Evolutionary conservation across 2,888 invertebrate genomes (phyloP), one percentile per base, ranked within the genome.

Genomic region (Orthonychiurus folsomi): DNA sequence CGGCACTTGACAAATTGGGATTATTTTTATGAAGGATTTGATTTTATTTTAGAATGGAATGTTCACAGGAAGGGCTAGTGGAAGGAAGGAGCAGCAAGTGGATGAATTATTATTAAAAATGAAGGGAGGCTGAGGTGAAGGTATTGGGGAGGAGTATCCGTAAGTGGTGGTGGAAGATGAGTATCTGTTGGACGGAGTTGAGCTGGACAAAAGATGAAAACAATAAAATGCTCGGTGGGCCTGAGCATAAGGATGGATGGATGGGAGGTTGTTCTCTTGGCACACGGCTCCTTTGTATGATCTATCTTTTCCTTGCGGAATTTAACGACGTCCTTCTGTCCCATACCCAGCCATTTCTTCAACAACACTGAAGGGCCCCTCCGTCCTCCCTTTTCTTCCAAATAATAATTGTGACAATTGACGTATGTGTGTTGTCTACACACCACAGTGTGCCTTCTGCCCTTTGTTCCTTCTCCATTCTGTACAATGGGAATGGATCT

Each of bases 391-490:
- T 9, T 37, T 9, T n/a, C n/a, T n/a, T n/a, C n/a, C n/a, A 15
- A 37, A 37, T 37, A 37, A 37, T 37, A 37, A 37, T 37, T 37
- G 37, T 37, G 37, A 37, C 37, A 37, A 37, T 37, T 37, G 37
- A 37, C 37, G 37, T 37, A 37, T 37, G 37, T 37, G 37, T 37
- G 37, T 37, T 37, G 37, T 37, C 37, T 37, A 37, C 37, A 37
- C 37, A 15, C 37, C 37, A 37, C 37, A 37, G 37, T 37, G 37
- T 37, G 37, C 37, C 37, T 37, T 37, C n/a, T 37, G 37, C 37
- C 37, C 37, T 37, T 37, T 37, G 37, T 37, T 37, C 37, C 37
- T 15, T 37, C 9, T 15, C 5, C 37, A 37, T 5, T 5, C 9
- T 37, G 9, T 9, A 37, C 37, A 37, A 37, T 37, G 37, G 37